Evolutionary conservation across 1,140 invertebrate species (phyloP).

Genomic region (Gonatopus flavifemur): DNA sequence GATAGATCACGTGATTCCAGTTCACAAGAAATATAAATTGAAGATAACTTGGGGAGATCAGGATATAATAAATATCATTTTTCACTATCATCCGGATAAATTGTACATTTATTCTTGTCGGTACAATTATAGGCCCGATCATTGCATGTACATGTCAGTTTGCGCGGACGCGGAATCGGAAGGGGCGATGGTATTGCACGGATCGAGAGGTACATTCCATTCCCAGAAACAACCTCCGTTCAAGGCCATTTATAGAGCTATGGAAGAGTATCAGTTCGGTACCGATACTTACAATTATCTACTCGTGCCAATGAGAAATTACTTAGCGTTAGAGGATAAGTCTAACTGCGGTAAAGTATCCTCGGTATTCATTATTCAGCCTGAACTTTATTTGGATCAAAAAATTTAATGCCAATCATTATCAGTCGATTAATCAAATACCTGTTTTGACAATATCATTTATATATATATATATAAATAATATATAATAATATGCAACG

Average conservation of each 20-base stretch:
- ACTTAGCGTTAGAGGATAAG: slow-evolving; percentile 48
- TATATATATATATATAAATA: slow-evolving; percentile 3
- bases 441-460: neutral
- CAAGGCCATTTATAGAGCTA: slow-evolving; percentile 71
- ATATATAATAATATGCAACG: slow-evolving; percentile 1
- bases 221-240: slow-evolving; percentile 86
- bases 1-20: slow-evolving; percentile 79
- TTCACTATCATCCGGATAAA: slow-evolving; percentile 86
- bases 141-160: slow-evolving; percentile 91
- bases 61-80: slow-evolving; percentile 95
- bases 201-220: slow-evolving; percentile 83
- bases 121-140: slow-evolving; percentile 91
- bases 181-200: slow-evolving; percentile 87
- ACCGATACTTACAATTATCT: slow-evolving; percentile 55
- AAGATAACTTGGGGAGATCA: slow-evolving; percentile 97
- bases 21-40: slow-evolving; percentile 82
- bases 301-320: slow-evolving; percentile 54
- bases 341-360: slow-evolving; percentile 60
- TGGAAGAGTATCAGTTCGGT: slow-evolving; percentile 65
- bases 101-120: slow-evolving; percentile 81
- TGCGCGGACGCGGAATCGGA: slow-evolving; percentile 73
- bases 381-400: slow-evolving; percentile 42
- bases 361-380: slow-evolving; percentile 51
- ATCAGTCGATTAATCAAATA: slow-evolving; percentile 13
- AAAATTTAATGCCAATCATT: neutral